phyloP scores from a whole-genome alignment of 2,888 invertebrate genomes.

The Synergus laeviventris region DNA sequence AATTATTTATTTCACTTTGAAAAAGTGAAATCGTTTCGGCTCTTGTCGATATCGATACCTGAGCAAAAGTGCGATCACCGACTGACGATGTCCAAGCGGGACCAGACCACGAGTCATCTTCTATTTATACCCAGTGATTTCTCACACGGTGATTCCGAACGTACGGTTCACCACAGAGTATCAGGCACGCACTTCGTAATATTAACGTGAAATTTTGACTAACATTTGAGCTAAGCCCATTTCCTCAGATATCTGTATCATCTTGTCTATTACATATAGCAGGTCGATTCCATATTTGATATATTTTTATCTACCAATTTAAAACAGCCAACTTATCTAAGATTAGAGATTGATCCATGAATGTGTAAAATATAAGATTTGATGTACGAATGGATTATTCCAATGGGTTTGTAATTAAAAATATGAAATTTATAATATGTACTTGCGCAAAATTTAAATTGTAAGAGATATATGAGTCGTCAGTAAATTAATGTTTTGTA shows the following conservation, averaged over 20 bases:
- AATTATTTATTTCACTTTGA: background rate
- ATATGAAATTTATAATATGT: too few relatives aligned
- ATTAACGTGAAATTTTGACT: conserved; percentile 27
- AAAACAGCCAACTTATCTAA: background rate
- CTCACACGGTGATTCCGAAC: conserved; percentile 62
- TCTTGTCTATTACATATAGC: background rate
- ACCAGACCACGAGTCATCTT: conserved; percentile 65
- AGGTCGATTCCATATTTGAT: background rate
- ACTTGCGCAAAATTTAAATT: too few relatives aligned
- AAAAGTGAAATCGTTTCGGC: background rate
- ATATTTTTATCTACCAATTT: background rate
- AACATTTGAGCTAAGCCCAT: background rate
- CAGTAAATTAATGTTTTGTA: too few relatives aligned
- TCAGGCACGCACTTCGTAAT: conserved; percentile 25
- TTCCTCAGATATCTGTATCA: conserved; percentile 2
- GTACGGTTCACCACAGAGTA: conserved; percentile 46
- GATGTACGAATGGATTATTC: too few relatives aligned
- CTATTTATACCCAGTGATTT: conserved; percentile 70
- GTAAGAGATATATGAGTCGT: too few relatives aligned
- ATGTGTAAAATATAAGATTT: too few relatives aligned
- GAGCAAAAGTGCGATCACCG: conserved; percentile 52
- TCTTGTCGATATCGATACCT: conserved; percentile 23
- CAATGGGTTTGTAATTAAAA: too few relatives aligned
- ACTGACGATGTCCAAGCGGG: conserved; percentile 55
- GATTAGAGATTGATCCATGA: too few relatives aligned